A percentile compares a stretch with the other conserved stretches of the same genome.
These are phyloP conservation scores for Palythoa heliodiscus DNA, from an alignment of 92 coral and sea anemone genomes.

Conservation along the genomic window DNA sequence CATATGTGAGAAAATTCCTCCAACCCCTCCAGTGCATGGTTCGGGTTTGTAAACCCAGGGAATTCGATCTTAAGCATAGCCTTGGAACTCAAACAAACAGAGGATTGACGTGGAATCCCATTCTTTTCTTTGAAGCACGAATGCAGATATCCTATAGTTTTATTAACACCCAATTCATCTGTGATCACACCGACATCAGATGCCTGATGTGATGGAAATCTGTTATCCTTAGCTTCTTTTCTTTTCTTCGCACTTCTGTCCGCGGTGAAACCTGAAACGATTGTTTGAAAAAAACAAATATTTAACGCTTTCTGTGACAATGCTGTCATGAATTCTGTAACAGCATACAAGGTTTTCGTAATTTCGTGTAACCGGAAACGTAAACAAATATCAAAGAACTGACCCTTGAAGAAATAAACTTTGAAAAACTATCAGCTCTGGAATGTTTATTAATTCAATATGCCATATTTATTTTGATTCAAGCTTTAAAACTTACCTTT, in stretches of 20 bases:
- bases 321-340: neutral
- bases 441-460: neutral
- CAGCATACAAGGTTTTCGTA: neutral
- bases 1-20: conserved; percentile 71
- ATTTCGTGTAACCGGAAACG: conserved; percentile 41
- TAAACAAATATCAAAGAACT: neutral
- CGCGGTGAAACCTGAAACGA: conserved; percentile 7
- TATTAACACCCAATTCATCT: conserved; percentile 13
- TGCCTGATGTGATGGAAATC: neutral
- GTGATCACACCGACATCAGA: neutral
- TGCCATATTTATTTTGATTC: neutral
- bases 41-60: conserved; percentile 63
- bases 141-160: conserved; percentile 59
- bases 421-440: neutral
- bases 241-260: conserved; percentile 27
- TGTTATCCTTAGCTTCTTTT: conserved; percentile 11
- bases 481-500: neutral
- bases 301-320: neutral
- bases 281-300: neutral
- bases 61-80: conserved; percentile 53
- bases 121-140: conserved; percentile 73
- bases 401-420: conserved; percentile 27
- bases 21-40: conserved; percentile 61
- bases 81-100: conserved; percentile 62
- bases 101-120: conserved; percentile 71